These are phyloP conservation scores for Sebastes reedi DNA, from an alignment of 2,797 vertebrate genomes.

Conservation along the genomic window DNA sequence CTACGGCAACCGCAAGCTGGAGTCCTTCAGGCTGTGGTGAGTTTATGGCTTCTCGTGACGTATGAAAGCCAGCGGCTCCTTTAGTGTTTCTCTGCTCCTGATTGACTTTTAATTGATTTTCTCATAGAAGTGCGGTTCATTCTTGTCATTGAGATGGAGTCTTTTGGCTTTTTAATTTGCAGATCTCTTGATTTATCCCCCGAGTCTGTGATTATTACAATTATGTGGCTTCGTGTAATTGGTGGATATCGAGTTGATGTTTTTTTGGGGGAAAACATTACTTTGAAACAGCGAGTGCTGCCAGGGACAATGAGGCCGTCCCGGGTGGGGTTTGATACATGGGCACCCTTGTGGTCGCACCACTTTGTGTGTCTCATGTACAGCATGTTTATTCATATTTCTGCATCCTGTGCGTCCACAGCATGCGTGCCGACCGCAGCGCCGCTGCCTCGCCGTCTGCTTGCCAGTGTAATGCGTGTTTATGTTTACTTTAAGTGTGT, in stretches of 20 bases:
- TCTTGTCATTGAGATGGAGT: constrained; percentile 58
- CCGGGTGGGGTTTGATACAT: constrained; percentile 63
- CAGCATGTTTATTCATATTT: constrained; percentile 63
- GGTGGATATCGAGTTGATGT: constrained; percentile 68
- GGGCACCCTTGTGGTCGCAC: constrained; percentile 50
- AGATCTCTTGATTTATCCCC: constrained; percentile 72
- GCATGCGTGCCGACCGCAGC: constrained; percentile 50
- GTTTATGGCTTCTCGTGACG: constrained; percentile 50
- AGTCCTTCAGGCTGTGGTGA: constrained; percentile 66
- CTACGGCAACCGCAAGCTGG: constrained; percentile 52
- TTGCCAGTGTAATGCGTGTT: constrained; percentile 33
- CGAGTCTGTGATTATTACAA: constrained; percentile 72
- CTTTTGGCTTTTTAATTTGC: constrained; percentile 66
- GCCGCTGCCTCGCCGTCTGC: constrained; percentile 50
- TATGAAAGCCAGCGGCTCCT: constrained; percentile 34
- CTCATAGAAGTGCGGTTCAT: constrained; percentile 54
- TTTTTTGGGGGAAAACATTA: constrained; percentile 57
- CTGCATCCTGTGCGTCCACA: constrained; percentile 42
- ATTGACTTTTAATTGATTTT: constrained; percentile 79
- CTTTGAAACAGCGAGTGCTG: constrained; percentile 60
- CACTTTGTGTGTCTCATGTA: constrained; percentile 10
- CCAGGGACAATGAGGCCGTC: constrained; percentile 65
- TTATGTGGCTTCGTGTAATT: constrained; percentile 75
- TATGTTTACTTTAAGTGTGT: constrained; percentile 46
- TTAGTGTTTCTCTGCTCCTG: constrained; percentile 41